Conservation (phyloP, 2,797 vertebrate species). For the Chelmon rostratus region DNA sequence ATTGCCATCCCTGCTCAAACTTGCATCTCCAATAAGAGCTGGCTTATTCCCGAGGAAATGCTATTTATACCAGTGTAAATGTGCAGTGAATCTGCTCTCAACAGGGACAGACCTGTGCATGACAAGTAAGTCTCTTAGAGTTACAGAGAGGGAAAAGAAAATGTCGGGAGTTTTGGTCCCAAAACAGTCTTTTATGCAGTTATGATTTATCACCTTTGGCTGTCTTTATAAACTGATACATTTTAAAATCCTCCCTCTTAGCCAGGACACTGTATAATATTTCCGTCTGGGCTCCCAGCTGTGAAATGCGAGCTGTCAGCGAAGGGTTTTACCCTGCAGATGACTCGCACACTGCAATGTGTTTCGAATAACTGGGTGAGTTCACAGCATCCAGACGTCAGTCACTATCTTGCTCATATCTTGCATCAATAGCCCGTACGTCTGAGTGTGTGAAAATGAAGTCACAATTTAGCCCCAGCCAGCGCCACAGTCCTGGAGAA, state of each 20-base stretch:
- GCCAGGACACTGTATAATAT: conserved; percentile 57
- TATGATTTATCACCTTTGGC: conserved; percentile 54
- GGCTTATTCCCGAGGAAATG: conserved; percentile 65
- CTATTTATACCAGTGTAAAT: conserved; percentile 64
- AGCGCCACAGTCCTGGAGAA: neutral
- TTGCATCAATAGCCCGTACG: conserved; percentile 36
- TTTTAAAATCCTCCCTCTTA: conserved; percentile 40
- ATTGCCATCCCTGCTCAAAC: conserved; percentile 74
- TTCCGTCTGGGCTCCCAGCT: conserved; percentile 55
- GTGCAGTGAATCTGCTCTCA: conserved; percentile 50
- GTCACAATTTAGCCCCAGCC: conserved; percentile 8
- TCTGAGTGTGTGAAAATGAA: conserved; percentile 36
- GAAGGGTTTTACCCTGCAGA: conserved; percentile 53
- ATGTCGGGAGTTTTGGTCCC: conserved; percentile 24
- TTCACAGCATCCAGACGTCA: conserved; percentile 41
- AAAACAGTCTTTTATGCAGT: conserved; percentile 27
- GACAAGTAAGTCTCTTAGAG: conserved; percentile 54
- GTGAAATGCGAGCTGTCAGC: conserved; percentile 66
- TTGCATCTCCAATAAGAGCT: conserved; percentile 67
- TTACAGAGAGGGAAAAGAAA: conserved; percentile 18
- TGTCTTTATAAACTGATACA: conserved; percentile 56
- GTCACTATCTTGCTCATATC: conserved; percentile 45
- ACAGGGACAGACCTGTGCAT: conserved; percentile 60
- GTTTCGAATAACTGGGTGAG: conserved; percentile 54
- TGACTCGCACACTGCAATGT: conserved; percentile 49